Base-by-base conservation (phyloP, 2,797 vertebrate species). In the Epinephelus malabaricus region DNA sequence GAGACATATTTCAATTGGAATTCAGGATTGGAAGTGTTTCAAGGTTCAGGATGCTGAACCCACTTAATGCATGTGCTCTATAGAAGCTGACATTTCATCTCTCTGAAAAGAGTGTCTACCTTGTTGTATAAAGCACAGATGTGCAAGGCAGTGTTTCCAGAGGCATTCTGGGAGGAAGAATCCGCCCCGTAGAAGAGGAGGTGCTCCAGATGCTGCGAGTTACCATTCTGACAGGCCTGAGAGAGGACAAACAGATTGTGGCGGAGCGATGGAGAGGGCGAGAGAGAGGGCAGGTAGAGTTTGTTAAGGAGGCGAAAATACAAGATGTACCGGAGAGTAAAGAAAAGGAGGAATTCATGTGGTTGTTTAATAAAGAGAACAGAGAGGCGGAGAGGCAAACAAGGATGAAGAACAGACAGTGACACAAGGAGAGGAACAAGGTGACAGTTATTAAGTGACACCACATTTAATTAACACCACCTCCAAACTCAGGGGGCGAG, bases 111-210 rank as follows among this genome's bases (percentile, higher is more conserved):
- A n/a, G 30, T 21, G 15, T 50, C 7, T 92, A 97, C 97, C 96
- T 97, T 98, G 92, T 98, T 98, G 92, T 98, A 98, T 91, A 98
- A 96, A 86, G 97, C 97, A 88, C 97, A 98, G 84, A 98, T 96
- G 95, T 98, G 97, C 92, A 98, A 94, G 85, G 97, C 97, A 49
- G 97, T 98, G 95, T 98, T 98, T 93, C 97, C 97, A 13, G 97
- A 98, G 74, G 97, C 97, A 58, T 98, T 98, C 95, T 97, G 96
- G 88, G 96, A 96, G 69, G 95, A 95, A 2, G 97, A 97, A 88
- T 98, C 97, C 0, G 97, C 97, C 68, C 97, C 97, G 0, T 98
- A 98, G 93, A 98, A 98, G 45, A 98, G 96, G 82, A 98, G 96
- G 86, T 98, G 97, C 84, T 98, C 97, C 93, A 98, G 92, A 81